phyloP scores from a whole-genome alignment of 1,140 invertebrate genomes.

The Neodiprion virginianus region DNA sequence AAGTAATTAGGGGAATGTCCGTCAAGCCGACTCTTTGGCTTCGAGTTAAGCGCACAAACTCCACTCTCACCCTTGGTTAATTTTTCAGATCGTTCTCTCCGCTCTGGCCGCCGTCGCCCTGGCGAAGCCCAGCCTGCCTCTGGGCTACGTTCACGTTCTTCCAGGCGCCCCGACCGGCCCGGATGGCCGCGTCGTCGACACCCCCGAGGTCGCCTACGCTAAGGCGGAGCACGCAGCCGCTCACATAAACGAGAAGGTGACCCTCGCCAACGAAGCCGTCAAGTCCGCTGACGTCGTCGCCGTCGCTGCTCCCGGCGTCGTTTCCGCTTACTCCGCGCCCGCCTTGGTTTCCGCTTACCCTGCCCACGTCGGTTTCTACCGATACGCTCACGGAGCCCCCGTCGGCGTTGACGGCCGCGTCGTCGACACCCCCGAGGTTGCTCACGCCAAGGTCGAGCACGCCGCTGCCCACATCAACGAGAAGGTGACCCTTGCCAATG shows the following conservation, averaged over 20 bases:
- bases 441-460: slow-evolving; percentile 65
- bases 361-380: neutral
- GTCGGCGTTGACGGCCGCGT: slow-evolving; percentile 9
- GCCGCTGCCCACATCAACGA: slow-evolving; percentile 64
- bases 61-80: too few relatives aligned
- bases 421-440: slow-evolving; percentile 63
- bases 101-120: slow-evolving; percentile 12
- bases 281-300: slow-evolving; percentile 28
- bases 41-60: neutral
- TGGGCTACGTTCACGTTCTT: slow-evolving; percentile 18
- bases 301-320: neutral
- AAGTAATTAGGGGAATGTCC: too few relatives aligned
- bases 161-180: slow-evolving; percentile 26
- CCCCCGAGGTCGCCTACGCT: slow-evolving; percentile 44
- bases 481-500: slow-evolving; percentile 49
- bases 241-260: slow-evolving; percentile 8
- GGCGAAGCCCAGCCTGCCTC: neutral
- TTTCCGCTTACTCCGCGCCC: neutral
- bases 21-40: neutral
- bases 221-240: slow-evolving; percentile 33
- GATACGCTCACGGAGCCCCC: neutral
- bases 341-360: neutral
- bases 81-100: slow-evolving; percentile 11
- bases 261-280: slow-evolving; percentile 31
- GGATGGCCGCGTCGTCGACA: slow-evolving; percentile 46